These are phyloP conservation scores for Passer montanus DNA, from an alignment of 2,113 vertebrate species.

Conservation along the genomic window DNA sequence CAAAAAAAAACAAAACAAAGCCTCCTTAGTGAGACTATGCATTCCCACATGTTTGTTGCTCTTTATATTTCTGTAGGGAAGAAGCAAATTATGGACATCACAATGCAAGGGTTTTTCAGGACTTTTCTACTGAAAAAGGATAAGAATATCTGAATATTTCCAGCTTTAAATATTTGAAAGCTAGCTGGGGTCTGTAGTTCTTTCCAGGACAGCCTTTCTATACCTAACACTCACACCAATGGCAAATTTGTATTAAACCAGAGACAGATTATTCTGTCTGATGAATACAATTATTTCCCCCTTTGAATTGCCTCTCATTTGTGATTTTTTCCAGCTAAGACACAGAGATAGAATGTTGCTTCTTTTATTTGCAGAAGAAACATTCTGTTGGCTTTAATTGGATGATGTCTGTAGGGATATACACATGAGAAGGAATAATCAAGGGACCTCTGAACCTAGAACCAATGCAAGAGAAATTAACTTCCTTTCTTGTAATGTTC, in stretches of 20 bases:
- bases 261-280: not conserved
- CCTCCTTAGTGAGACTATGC: not conserved
- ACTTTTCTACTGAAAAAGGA: not conserved
- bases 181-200: not conserved
- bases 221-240: not conserved
- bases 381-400: not conserved
- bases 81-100: not conserved
- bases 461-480: not conserved
- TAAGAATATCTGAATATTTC: not conserved
- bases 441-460: not conserved
- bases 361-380: not conserved
- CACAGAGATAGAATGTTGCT: not conserved
- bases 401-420: not conserved
- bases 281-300: not conserved
- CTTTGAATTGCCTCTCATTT: not conserved
- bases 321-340: not conserved
- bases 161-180: not conserved
- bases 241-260: not conserved
- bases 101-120: not conserved
- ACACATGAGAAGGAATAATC: not conserved
- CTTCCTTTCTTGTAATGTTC: not conserved
- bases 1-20: not conserved
- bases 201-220: not conserved
- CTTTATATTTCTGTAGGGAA: not conserved
- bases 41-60: not conserved